phyloP scores from a whole-genome alignment of 2,888 invertebrate species.

The Scelioninae gen. 1 region DNA sequence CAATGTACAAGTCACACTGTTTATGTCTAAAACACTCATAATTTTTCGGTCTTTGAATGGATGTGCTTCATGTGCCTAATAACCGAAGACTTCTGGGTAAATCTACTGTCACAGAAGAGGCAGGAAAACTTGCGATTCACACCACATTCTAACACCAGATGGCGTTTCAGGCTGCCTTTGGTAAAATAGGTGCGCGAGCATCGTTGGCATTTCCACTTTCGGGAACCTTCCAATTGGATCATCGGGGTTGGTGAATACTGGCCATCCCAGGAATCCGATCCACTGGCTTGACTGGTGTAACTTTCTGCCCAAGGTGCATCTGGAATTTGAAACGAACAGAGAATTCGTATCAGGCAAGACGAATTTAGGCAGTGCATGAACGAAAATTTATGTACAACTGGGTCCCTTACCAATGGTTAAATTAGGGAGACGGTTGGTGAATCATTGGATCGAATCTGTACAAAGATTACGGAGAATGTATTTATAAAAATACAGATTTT shows the following conservation, averaged over 20 bases:
- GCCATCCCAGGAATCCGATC: constrained; percentile 49
- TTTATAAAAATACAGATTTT: constrained; percentile 58
- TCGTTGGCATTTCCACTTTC: constrained; percentile 74
- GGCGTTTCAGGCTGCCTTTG: constrained; percentile 82
- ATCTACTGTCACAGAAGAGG: constrained; percentile 76
- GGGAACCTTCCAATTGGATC: constrained; percentile 48
- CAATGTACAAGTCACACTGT: too few species aligned
- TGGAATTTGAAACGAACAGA: constrained; percentile 57
- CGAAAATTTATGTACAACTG: too few species aligned
- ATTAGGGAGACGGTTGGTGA: constrained; percentile 36
- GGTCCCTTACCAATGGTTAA: too few species aligned
- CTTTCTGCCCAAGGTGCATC: constrained; percentile 34
- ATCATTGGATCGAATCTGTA: constrained; percentile 51
- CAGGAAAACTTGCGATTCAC: constrained; percentile 87
- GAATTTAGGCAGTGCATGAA: too few species aligned
- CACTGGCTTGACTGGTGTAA: constrained; percentile 23
- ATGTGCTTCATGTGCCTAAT: constrained; percentile 76
- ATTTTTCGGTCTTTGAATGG: constrained; percentile 70
- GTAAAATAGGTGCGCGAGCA: constrained; percentile 79
- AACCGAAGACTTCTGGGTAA: constrained; percentile 77
- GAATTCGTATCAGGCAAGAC: constrained; percentile 27
- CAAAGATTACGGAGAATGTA: constrained; percentile 43
- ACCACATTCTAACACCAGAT: constrained; percentile 90
- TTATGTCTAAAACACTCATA: constrained; percentile 25
- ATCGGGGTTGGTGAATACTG: constrained; percentile 33